Base-by-base conservation (phyloP, 2,797 vertebrate genomes). In the Megalops cyprinoides region DNA sequence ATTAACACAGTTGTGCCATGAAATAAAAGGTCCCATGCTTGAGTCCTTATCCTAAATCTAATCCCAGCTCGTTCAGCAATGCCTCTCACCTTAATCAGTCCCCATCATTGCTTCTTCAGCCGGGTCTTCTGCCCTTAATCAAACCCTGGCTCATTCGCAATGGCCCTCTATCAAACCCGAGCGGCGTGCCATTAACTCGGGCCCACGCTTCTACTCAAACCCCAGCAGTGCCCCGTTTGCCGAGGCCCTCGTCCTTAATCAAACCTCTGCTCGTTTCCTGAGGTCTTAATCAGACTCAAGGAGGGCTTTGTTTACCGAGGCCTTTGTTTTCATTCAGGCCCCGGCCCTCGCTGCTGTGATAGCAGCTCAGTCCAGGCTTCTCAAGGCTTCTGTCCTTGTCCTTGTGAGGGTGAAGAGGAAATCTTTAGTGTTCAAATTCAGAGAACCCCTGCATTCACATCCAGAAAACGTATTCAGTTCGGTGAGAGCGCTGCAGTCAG, bases 1-100 rank as follows among this genome's bases (percentile, higher is more conserved):
- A 42, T 77, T 56, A 77, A 76, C 74, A 56, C 58, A 49, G 1
- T 62, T 46, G 51, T n/a, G n/a, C n/a, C n/a, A n/a, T n/a, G n/a
- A n/a, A n/a, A n/a, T n/a, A n/a, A n/a, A n/a, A n/a, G n/a, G n/a
- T n/a, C n/a, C n/a, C n/a, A n/a, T n/a, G n/a, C n/a, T n/a, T n/a
- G 58, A n/a, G 58, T 12, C 58, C 14, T 9, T 69, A 4, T 31
- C 65, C 15, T 31, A 4, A 69, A 31, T 18, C 65, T 28, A 18
- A 18, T 12, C 28, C 37, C n/a, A n/a, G 25, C 1, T 23, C 73
- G 69, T 73, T 73, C 39, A 46, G 60, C 10, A 60, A 9, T 9
- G 39, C 73, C 44, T 28, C 25, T n/a, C 42, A 42, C 44, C 25
- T 46, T 25, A 48, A 48, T 74, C 20, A 74, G 46, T 14, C 44